Evolutionary conservation across 2,888 invertebrate species (phyloP).

Genomic region (Ametastegia equiseti): DNA sequence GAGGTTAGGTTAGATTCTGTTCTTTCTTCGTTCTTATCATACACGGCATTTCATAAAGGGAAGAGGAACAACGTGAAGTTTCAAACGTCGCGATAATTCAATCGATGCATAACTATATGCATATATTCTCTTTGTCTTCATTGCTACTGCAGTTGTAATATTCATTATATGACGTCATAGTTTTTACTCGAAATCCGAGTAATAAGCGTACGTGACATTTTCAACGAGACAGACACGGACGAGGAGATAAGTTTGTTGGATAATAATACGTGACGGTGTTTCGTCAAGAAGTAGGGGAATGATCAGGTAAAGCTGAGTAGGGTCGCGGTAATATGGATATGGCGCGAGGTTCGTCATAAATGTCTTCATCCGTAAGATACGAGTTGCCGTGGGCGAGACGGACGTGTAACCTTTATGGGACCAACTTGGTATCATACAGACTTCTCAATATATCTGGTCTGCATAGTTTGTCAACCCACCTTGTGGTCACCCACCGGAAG

Average conservation of each 20-base stretch:
- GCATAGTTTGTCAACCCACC: neutral
- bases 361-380: constrained; percentile 75
- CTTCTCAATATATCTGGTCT: neutral
- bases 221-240: neutral
- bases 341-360: constrained; percentile 74
- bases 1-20: neutral
- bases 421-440: neutral
- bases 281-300: neutral
- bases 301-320: neutral
- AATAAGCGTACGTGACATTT: constrained; percentile 28
- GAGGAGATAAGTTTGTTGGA: constrained; percentile 32
- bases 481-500: constrained; percentile 21
- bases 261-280: constrained; percentile 10
- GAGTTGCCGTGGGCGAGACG: constrained; percentile 71
- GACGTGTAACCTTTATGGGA: constrained; percentile 57
- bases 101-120: too few species aligned
- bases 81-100: too few species aligned
- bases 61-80: too few species aligned
- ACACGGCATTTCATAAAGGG: neutral
- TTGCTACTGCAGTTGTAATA: neutral
- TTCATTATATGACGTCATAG: neutral
- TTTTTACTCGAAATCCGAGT: neutral
- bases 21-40: neutral
- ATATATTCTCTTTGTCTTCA: neutral
- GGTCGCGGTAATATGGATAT: constrained; percentile 22